Evolutionary conservation across 2,113 vertebrate genomes (phyloP), one percentile per base, ranked within the genome.

Genomic region (Anarhynchus alexandrinus): DNA sequence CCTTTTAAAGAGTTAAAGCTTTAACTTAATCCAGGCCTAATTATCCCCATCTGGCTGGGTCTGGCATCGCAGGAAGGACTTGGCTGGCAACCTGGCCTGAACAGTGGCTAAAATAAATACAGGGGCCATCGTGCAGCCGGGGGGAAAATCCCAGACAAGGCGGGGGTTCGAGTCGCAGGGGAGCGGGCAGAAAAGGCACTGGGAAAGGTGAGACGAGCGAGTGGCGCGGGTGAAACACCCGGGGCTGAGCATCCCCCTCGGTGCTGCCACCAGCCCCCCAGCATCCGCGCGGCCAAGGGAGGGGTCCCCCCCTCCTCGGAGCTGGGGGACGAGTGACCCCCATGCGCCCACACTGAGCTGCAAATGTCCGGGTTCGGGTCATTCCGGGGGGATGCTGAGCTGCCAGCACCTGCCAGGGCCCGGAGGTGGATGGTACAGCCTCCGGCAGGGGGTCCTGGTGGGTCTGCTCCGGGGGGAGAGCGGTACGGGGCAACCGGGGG

Each of bases 101-200:
- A 73, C 93, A 43, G 93, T n/a, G 81, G 95, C 97, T 97, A 80
- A 93, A 93, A 86, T 69, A 97, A 97, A 91, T 55, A 89, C 47
- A 55, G 96, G 78, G 89, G 84, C 96, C 20, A 0, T 93, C 34
- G 38, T 66, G 82, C 64, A 73, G 77, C 27, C 3, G 4, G 51
- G 49, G 76, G 49, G 16, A 67, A 43, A 49, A 52, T 59, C 79
- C 40, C n/a, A 2, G 13, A 29, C 4, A 0, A 88, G 47, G 52
- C 0, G 0, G 19, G 72, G 20, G 16, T 16, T 74, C 8, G 5
- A 54, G 57, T 22, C 12, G 5, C 1, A 0, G 51, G 34, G 36
- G 18, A 62, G 30, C 0, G 0, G 15, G 36, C 10, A 9, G 64
- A 32, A 91, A 69, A 83, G 58, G 43, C 22, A 1, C 38, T 4